phyloP scores from a whole-genome alignment of 2,888 invertebrate species.

The Molanna angustata region DNA sequence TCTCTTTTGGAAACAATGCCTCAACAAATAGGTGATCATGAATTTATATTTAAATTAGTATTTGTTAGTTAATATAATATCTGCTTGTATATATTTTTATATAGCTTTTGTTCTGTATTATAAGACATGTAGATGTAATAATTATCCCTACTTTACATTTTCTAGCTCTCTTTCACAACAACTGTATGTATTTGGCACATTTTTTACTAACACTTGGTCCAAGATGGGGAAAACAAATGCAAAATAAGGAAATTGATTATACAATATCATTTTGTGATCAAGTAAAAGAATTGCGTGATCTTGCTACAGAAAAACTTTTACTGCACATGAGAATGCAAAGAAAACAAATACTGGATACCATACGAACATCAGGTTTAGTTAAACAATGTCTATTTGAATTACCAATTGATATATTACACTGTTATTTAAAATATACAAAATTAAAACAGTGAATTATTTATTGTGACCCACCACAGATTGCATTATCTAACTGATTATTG shows the following conservation, averaged over 20 bases:
- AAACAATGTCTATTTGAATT: too few species aligned
- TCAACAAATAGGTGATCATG: slow-evolving; percentile 73
- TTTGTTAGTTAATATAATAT: too few species aligned
- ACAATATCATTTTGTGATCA: slow-evolving; percentile 67
- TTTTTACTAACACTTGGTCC: slow-evolving; percentile 64
- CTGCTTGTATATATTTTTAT: too few species aligned
- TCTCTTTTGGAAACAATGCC: slow-evolving; percentile 80
- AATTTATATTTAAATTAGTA: background rate
- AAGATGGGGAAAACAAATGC: slow-evolving; percentile 64
- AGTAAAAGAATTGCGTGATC: slow-evolving; percentile 61
- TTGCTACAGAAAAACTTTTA: slow-evolving; percentile 69
- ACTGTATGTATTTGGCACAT: slow-evolving; percentile 85
- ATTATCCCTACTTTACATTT: too few species aligned
- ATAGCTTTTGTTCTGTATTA: too few species aligned
- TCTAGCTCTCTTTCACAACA: slow-evolving; percentile 83
- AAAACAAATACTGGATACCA: slow-evolving; percentile 70
- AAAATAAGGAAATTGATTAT: slow-evolving; percentile 52
- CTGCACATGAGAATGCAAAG: slow-evolving; percentile 74
- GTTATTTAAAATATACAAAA: too few species aligned
- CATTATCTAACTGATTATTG: too few species aligned
- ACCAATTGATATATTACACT: too few species aligned
- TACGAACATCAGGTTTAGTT: slow-evolving; percentile 72
- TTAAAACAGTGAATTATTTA: too few species aligned
- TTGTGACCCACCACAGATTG: too few species aligned
- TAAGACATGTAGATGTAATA: too few species aligned